Conservation (phyloP, 2,113 vertebrate genomes). For the Lasiurus borealis region DNA sequence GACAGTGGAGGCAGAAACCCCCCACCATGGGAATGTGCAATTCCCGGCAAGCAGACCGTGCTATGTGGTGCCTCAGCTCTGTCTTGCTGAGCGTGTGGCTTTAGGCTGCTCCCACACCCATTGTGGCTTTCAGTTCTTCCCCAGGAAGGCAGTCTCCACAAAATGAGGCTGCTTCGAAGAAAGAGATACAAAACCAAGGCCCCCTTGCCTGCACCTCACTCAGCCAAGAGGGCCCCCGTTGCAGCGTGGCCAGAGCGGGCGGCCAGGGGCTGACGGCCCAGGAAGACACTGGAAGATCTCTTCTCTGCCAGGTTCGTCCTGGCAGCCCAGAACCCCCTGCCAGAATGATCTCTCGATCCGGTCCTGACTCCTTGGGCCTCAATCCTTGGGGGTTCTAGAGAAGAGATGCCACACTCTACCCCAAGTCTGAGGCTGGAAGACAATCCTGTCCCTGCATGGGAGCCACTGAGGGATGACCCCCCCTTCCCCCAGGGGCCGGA, state of each 20-base stretch:
- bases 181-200: not conserved
- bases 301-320: not conserved
- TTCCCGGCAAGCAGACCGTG: not conserved
- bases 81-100: not conserved
- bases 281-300: not conserved
- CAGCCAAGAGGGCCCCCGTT: not conserved
- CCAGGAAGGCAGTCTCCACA: not conserved
- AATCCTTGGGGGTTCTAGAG: not conserved
- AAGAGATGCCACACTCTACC: not conserved
- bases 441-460: not conserved
- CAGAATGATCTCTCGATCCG: not conserved
- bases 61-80: not conserved
- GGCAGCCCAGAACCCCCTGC: rapidly evolving
- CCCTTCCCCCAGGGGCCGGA: too few species aligned
- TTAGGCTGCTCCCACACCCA: not conserved
- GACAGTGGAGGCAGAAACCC: not conserved
- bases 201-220: not conserved
- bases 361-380: not conserved
- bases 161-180: not conserved
- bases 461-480: not conserved
- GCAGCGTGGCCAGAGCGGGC: not conserved
- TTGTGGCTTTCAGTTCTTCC: not conserved
- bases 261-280: rapidly evolving
- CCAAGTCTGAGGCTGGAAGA: not conserved
- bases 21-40: not conserved